These are phyloP conservation scores for Ceyx erithaca DNA, from an alignment of 2,797 vertebrate genomes.

Conservation along the genomic window DNA sequence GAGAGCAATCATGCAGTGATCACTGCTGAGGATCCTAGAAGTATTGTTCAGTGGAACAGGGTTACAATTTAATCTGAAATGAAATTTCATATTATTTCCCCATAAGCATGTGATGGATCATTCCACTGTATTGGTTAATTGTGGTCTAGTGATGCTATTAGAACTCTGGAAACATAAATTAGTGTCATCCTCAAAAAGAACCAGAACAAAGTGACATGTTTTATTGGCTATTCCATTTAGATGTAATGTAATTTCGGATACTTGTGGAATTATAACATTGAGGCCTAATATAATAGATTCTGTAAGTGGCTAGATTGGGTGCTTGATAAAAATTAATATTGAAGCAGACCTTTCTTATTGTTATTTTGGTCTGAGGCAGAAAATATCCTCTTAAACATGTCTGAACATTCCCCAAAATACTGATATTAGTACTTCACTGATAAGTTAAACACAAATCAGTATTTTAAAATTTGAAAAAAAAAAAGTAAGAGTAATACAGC, in stretches of 20 bases:
- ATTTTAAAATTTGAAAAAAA: neutral
- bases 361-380: neutral
- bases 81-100: neutral
- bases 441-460: neutral
- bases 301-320: neutral
- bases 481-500: neutral
- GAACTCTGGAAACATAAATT: constrained; percentile 39
- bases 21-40: neutral
- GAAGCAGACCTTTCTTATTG: neutral
- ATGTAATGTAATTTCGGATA: constrained; percentile 35
- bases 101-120: neutral
- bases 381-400: neutral
- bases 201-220: neutral
- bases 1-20: neutral
- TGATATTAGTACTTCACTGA: neutral
- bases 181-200: constrained; percentile 18
- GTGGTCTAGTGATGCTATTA: neutral
- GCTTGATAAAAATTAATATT: neutral
- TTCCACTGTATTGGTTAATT: constrained; percentile 7
- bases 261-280: neutral
- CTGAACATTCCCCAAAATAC: neutral
- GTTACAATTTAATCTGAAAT: neutral
- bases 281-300: neutral
- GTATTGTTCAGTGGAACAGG: neutral
- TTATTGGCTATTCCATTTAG: constrained; percentile 37